phyloP scores from a whole-genome alignment of 2,113 vertebrate genomes.

The Mugil cephalus region DNA sequence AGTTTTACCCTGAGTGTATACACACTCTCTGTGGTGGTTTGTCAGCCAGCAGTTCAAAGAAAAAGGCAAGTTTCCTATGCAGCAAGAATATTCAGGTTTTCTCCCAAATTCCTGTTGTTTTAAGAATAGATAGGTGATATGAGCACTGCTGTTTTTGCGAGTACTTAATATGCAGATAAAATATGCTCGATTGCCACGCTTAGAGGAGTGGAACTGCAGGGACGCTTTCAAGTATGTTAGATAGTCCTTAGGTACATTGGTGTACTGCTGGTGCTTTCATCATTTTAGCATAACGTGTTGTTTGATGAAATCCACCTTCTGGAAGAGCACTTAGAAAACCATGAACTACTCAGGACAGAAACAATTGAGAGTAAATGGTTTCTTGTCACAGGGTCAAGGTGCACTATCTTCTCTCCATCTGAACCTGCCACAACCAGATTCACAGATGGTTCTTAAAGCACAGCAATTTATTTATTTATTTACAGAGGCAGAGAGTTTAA shows the following conservation, averaged over 20 bases:
- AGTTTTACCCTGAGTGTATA: not conserved
- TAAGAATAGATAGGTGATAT: constrained; percentile 13
- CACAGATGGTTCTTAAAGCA: no score
- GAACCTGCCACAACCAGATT: constrained; percentile 15
- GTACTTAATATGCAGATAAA: constrained; percentile 27
- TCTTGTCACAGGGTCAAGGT: constrained; percentile 14
- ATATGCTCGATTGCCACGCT: not conserved
- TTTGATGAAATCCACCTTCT: constrained; percentile 45
- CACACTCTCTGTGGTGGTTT: constrained; percentile 14
- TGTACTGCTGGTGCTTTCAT: constrained; percentile 28
- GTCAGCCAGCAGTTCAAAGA: constrained; percentile 18
- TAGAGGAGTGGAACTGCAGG: not conserved
- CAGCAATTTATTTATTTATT: no score
- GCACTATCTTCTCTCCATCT: constrained; percentile 15
- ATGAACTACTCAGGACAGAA: constrained; percentile 16
- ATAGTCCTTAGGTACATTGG: not conserved
- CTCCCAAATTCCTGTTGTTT: constrained; percentile 22
- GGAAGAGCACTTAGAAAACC: constrained; percentile 32
- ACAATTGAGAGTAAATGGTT: constrained; percentile 14
- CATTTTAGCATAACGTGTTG: constrained; percentile 1
- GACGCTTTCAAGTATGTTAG: not conserved
- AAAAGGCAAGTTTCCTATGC: constrained; percentile 16
- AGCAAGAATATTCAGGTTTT: constrained; percentile 23
- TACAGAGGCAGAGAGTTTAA: no score
- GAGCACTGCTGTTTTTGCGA: constrained; percentile 14